Percentiles rank a stretch among this genome's conserved stretches.
Conservation (phyloP, 1,140 invertebrate species). For the Holcopasites calliopsidis region DNA sequence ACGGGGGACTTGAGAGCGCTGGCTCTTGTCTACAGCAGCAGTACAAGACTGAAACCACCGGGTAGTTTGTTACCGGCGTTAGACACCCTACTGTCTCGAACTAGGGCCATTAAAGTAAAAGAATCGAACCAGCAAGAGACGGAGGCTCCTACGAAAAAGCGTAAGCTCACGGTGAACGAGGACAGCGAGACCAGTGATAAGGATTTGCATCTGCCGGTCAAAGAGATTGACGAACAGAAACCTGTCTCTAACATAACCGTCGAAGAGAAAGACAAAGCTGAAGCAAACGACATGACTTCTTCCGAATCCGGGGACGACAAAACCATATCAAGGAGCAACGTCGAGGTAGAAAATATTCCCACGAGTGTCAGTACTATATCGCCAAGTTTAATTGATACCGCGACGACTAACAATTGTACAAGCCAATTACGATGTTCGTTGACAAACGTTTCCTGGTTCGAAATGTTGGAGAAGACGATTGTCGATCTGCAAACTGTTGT, state of each 20-base stretch:
- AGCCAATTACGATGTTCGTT: conserved; percentile 70
- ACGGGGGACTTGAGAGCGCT: conserved; percentile 81
- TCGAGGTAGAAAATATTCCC: conserved; percentile 52
- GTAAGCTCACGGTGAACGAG: conserved; percentile 70
- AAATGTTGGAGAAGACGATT: conserved; percentile 78
- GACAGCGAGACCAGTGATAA: conserved; percentile 53
- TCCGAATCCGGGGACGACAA: conserved; percentile 61
- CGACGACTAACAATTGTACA: conserved; percentile 63
- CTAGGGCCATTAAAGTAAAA: conserved; percentile 66
- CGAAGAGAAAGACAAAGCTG: conserved; percentile 57
- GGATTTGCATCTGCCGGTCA: conserved; percentile 43
- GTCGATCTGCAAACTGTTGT: conserved; percentile 75
- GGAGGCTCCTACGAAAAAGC: conserved; percentile 74
- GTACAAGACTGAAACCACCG: conserved; percentile 73
- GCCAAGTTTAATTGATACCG: conserved; percentile 43
- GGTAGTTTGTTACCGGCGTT: conserved; percentile 67
- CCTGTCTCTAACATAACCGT: conserved; percentile 38
- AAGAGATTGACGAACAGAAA: conserved; percentile 51
- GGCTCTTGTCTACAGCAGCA: conserved; percentile 80
- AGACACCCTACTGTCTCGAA: conserved; percentile 70
- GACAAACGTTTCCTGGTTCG: conserved; percentile 75
- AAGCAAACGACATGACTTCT: conserved; percentile 54
- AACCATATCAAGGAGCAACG: conserved; percentile 50
- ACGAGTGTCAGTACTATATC: conserved; percentile 38
- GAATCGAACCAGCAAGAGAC: conserved; percentile 66